These are phyloP conservation scores for Gephyroberyx darwinii DNA, from an alignment of 2,797 vertebrate genomes.

Conservation along the genomic window DNA sequence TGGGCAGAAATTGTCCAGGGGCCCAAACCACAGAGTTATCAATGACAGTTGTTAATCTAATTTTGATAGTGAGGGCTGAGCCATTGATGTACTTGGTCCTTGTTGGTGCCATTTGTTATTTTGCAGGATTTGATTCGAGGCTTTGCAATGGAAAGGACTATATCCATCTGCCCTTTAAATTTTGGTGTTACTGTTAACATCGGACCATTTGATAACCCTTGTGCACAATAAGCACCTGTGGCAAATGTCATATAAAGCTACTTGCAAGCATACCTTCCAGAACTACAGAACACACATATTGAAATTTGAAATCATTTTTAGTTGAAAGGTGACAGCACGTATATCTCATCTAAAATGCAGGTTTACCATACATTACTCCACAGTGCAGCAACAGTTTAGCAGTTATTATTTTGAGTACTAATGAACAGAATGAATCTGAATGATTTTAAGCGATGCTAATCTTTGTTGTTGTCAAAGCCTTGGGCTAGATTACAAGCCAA, in stretches of 20 bases:
- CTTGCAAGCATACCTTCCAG: neutral
- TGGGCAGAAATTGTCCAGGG: constrained; percentile 30
- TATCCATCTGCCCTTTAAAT: constrained; percentile 12
- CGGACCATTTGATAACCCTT: constrained; percentile 6
- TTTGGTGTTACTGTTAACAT: constrained; percentile 11
- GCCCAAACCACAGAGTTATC: constrained; percentile 30
- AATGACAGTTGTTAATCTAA: constrained; percentile 23
- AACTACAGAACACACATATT: constrained; percentile 5
- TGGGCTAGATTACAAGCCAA: constrained; percentile 2
- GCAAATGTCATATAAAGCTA: constrained; percentile 23
- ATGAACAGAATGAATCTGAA: neutral
- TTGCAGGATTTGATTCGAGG: neutral
- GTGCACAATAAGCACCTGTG: neutral
- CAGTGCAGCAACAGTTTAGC: neutral
- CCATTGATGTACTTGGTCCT: neutral
- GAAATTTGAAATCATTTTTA: neutral
- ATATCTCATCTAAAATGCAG: neutral
- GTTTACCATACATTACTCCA: neutral
- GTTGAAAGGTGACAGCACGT: neutral
- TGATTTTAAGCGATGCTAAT: neutral
- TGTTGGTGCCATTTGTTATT: constrained; percentile 6
- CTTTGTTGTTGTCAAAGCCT: neutral
- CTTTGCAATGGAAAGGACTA: neutral
- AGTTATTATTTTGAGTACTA: neutral
- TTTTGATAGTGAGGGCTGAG: neutral